Percentiles rank a stretch among this genome's conserved stretches.
phyloP scores from a whole-genome alignment of 2,113 vertebrate species.

The Chionodraco myersi region DNA sequence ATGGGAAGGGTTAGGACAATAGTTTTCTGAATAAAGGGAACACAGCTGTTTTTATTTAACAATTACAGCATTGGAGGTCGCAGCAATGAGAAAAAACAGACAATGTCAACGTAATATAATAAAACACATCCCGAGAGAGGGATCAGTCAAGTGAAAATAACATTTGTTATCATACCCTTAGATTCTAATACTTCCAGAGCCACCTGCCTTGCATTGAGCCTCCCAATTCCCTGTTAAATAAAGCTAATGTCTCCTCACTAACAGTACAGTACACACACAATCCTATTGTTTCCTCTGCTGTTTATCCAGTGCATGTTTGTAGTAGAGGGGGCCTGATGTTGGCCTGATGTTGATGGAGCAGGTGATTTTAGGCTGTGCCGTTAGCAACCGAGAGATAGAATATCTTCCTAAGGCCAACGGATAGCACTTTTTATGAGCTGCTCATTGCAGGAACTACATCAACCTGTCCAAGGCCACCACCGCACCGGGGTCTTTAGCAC shows the following conservation, averaged over 20 bases:
- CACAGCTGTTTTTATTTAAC: background rate
- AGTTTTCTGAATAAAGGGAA: background rate
- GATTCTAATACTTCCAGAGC: conserved; percentile 3
- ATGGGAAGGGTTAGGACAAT: background rate
- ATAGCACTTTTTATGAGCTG: conserved; percentile 87
- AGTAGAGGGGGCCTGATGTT: conserved; percentile 80
- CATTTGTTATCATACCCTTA: background rate
- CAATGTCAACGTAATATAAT: background rate
- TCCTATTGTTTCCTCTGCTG: conserved; percentile 66
- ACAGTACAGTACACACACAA: conserved; percentile 32
- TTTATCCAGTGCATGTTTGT: conserved; percentile 74
- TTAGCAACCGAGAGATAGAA: conserved; percentile 83
- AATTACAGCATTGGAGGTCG: background rate
- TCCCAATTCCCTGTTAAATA: conserved; percentile 62
- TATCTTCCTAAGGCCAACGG: conserved; percentile 84
- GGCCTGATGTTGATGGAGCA: conserved; percentile 84
- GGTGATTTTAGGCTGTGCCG: conserved; percentile 84
- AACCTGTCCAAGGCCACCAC: conserved; percentile 83
- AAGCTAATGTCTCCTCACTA: conserved; percentile 58
- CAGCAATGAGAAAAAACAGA: background rate
- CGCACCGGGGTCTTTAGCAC: conserved; percentile 72
- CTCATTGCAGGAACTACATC: conserved; percentile 87
- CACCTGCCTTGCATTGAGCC: conserved; percentile 43
- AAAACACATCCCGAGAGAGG: conserved; percentile 5
- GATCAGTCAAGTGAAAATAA: background rate